Base-by-base conservation (phyloP, 2,888 invertebrate genomes). In the Meta bourneti region DNA sequence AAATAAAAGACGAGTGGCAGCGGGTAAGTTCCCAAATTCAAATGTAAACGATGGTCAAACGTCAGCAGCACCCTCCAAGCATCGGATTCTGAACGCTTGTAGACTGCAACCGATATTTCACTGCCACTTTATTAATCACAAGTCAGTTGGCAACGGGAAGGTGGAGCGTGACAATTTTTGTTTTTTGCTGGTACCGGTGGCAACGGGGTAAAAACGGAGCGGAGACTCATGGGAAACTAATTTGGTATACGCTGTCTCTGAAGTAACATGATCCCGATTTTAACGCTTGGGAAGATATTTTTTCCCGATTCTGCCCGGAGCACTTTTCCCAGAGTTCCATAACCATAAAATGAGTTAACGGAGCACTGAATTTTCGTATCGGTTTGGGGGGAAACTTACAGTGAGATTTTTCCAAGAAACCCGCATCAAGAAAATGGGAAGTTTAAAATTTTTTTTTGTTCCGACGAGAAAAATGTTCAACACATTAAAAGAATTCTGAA, bases 41-140 rank as follows among this genome's bases (percentile, higher is more conserved):
- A 85, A 77, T 13, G 20, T 9, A 69, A 85, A 77, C 77, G 77
- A 11, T 77, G 85, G 77, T 85, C 85, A 85, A 70, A 77, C 16
- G 77, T 80, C 34, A 48, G 11, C 61, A 72, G 34, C 34, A 34
- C 34, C 34, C 34, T 34, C 34, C 34, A 34, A 34, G 69, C 69
- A 78, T 49, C 19, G 69, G 48, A 85, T 85, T 78, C 77, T 49
- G 61, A 49, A 77, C 84, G 85, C 69, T 51, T 77, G 77, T 69
- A 70, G 7, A 11, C 54, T 20, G 52, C 75, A 19, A 48, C n/a
- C 49, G 61, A 85, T 85, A 78, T 85, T 85, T 85, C 70, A 78
- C 51, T 49, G 77, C n/a, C 48, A 78, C 61, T 85, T 85, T 85
- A 85, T 85, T 85, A 85, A 85, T 82, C 82, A 82, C 82, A 71